Conservation (phyloP, 2,888 invertebrate genomes). For the Aricia artaxerxes region DNA sequence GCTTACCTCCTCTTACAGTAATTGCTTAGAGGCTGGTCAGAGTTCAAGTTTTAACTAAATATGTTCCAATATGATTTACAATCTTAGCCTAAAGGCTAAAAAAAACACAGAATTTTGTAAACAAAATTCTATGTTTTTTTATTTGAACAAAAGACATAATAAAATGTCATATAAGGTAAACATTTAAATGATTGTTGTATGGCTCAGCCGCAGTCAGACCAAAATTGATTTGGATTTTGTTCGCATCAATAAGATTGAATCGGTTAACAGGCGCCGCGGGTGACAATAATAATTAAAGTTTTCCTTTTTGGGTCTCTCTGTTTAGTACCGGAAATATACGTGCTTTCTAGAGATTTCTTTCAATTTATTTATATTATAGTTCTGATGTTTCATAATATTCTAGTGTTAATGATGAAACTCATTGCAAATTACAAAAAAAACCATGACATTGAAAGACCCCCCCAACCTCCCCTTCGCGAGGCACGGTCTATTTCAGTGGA, state of each 20-base stretch:
- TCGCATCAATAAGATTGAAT: slow-evolving; percentile 10
- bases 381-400: neutral
- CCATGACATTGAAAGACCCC: neutral
- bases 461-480: neutral
- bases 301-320: neutral
- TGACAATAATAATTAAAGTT: slow-evolving; percentile 15
- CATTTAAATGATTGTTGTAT: neutral
- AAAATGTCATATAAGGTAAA: neutral
- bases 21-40: neutral
- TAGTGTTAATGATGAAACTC: neutral
- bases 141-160: neutral
- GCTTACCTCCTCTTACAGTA: neutral
- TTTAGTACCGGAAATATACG: neutral
- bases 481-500: too few species aligned
- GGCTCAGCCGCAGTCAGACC: neutral
- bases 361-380: neutral
- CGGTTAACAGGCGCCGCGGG: slow-evolving; percentile 11
- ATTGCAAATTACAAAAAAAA: neutral
- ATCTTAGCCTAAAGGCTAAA: neutral
- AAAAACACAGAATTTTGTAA: neutral
- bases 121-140: neutral
- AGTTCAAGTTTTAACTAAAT: neutral
- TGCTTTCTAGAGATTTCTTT: neutral
- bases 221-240: slow-evolving; percentile 16
- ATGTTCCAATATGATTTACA: neutral